Conservation (phyloP, 2,888 invertebrate species). For the Spialia ferax region DNA sequence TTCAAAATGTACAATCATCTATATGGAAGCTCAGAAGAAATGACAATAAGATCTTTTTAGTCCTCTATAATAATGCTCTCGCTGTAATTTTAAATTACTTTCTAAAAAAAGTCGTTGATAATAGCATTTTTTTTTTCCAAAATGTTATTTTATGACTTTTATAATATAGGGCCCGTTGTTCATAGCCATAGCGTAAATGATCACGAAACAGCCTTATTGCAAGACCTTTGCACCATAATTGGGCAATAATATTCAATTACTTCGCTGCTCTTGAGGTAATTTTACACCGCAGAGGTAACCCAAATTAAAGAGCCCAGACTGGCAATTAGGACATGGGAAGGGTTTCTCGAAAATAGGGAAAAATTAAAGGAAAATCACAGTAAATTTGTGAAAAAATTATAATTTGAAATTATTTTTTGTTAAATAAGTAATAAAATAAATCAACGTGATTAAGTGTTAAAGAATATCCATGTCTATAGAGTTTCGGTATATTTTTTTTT, state of each 20-base stretch:
- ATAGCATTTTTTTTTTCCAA: too few species aligned
- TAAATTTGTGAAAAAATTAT: not conserved
- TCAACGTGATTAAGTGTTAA: too few species aligned
- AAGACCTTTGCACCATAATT: constrained; percentile 33
- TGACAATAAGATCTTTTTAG: not conserved
- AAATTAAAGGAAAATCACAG: not conserved
- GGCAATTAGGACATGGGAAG: constrained; percentile 3
- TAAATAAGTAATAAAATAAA: too few species aligned
- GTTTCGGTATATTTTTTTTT: too few species aligned
- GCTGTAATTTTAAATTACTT: too few species aligned
- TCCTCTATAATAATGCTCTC: too few species aligned
- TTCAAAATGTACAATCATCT: not conserved
- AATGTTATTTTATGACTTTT: constrained; percentile 1
- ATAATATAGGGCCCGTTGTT: too few species aligned
- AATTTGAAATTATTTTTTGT: too few species aligned
- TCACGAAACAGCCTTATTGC: constrained; percentile 13
- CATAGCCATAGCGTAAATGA: constrained; percentile 1
- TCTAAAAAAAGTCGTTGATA: too few species aligned
- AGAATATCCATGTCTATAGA: too few species aligned
- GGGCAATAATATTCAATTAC: constrained; percentile 29
- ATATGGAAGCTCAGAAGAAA: not conserved
- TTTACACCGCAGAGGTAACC: constrained; percentile 21
- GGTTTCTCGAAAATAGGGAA: not conserved
- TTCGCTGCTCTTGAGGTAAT: constrained; percentile 27
- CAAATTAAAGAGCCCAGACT: constrained; percentile 16